These are phyloP conservation scores for Pandemis cinnamomeana DNA, from an alignment of 2,888 invertebrate genomes.

Conservation along the genomic window DNA sequence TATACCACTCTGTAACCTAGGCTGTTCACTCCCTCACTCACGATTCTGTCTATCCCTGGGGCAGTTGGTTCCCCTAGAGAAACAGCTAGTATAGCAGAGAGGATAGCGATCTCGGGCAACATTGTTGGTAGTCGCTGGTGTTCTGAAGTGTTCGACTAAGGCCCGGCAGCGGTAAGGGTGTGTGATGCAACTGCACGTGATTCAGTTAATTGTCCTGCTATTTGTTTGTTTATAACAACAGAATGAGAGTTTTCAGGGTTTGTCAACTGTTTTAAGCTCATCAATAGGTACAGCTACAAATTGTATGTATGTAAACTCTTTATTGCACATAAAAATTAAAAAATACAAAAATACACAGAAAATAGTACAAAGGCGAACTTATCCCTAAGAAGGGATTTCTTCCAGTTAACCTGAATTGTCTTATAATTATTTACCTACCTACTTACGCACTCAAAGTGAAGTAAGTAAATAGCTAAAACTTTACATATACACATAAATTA, in stretches of 20 bases:
- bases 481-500: no score
- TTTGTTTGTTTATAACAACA: slow-evolving; percentile 55
- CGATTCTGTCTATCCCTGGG: slow-evolving; percentile 57
- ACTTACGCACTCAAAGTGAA: no score
- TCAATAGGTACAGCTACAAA: background rate
- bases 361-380: no score
- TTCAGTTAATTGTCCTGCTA: slow-evolving; percentile 60
- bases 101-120: slow-evolving; percentile 51
- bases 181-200: slow-evolving; percentile 65
- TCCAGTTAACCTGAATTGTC: no score
- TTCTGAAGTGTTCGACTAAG: slow-evolving; percentile 46
- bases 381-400: no score
- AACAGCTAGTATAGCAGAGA: slow-evolving; percentile 45
- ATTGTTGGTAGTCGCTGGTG: slow-evolving; percentile 52
- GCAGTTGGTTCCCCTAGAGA: slow-evolving; percentile 52
- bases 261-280: slow-evolving; percentile 42
- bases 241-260: slow-evolving; percentile 59
- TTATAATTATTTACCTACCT: no score
- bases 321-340: no score
- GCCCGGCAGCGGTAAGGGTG: slow-evolving; percentile 44
- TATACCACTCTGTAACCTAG: slow-evolving; percentile 65
- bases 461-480: no score
- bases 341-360: no score
- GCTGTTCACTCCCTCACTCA: slow-evolving; percentile 63
- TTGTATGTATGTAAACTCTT: no score